A percentile compares a stretch with the other conserved stretches of the same genome.
These are phyloP conservation scores for Gavialis gangeticus DNA, from an alignment of 2,113 vertebrate species.

Conservation along the genomic window DNA sequence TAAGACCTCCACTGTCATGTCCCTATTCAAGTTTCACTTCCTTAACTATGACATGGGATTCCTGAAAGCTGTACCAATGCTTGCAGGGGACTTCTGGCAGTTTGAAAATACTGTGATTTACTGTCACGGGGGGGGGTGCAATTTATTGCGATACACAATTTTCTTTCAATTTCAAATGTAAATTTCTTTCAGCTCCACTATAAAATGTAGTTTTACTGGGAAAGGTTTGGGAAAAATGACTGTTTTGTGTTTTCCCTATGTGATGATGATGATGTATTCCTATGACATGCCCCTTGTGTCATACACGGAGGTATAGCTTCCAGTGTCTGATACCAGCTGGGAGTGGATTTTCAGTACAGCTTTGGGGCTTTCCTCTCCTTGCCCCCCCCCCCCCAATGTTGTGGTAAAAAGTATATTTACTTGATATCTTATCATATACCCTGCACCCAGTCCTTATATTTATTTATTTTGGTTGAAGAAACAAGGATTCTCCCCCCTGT, in stretches of 20 bases:
- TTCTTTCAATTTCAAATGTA: constrained; percentile 29
- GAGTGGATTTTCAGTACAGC: background rate
- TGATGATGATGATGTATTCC: background rate
- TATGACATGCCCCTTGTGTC: background rate
- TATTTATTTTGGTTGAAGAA: no score
- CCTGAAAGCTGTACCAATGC: background rate
- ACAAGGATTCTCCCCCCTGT: no score
- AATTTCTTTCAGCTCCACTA: background rate
- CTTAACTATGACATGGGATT: background rate
- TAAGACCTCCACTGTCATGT: background rate
- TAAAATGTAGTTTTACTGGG: background rate
- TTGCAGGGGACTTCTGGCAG: constrained; percentile 9
- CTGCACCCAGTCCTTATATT: background rate
- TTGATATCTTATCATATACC: background rate
- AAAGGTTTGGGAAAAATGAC: background rate
- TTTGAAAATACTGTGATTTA: background rate
- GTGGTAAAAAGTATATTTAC: background rate
- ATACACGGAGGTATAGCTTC: background rate
- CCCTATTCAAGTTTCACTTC: constrained; percentile 37
- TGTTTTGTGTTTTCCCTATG: background rate
- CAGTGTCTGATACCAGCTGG: background rate
- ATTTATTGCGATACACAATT: constrained; percentile 13
- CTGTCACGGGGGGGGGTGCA: background rate
- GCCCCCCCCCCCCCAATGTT: background rate
- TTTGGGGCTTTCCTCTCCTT: background rate